Evolutionary conservation across 2,888 invertebrate species (phyloP).

Genomic region (Leptopilina drosophilae): DNA sequence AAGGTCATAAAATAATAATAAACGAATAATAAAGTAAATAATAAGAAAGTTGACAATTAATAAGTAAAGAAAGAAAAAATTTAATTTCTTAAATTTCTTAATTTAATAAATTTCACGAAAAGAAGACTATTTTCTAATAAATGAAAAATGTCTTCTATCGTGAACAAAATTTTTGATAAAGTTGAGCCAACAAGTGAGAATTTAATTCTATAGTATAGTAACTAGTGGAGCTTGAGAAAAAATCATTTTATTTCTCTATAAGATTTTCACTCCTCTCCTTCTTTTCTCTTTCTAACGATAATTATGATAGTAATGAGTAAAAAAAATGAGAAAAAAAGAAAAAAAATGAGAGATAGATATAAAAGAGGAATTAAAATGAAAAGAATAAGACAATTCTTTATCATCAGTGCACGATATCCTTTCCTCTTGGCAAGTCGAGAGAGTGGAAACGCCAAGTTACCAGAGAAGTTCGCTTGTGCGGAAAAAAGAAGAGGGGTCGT

Average conservation of each 20-base stretch:
- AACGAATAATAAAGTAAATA: too few relatives aligned
- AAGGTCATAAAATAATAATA: too few relatives aligned
- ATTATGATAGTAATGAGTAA: conserved; percentile 26
- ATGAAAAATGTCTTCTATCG: too few relatives aligned
- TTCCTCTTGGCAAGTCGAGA: conserved; percentile 30
- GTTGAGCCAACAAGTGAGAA: conserved; percentile 13
- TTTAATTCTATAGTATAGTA: background rate
- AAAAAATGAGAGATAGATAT: background rate
- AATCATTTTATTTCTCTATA: background rate
- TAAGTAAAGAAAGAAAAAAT: too few relatives aligned
- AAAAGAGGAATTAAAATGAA: background rate
- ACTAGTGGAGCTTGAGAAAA: background rate
- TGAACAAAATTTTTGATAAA: background rate
- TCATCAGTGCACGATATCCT: conserved; percentile 16
- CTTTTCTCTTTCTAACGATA: background rate
- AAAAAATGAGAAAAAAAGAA: background rate
- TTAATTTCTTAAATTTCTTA: too few relatives aligned
- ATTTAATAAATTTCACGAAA: too few relatives aligned
- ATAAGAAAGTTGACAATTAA: too few relatives aligned
- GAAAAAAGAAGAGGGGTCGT: conserved; percentile 37
- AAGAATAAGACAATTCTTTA: conserved; percentile 20
- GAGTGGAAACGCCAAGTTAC: conserved; percentile 23
- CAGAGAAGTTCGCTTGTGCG: conserved; percentile 23
- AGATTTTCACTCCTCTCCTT: background rate
- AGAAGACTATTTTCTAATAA: too few relatives aligned